A percentile compares a stretch with the other conserved stretches of the same genome.
Evolutionary conservation across 1,140 invertebrate species (phyloP).

Genomic region (Trachymyrmex septentrionalis): DNA sequence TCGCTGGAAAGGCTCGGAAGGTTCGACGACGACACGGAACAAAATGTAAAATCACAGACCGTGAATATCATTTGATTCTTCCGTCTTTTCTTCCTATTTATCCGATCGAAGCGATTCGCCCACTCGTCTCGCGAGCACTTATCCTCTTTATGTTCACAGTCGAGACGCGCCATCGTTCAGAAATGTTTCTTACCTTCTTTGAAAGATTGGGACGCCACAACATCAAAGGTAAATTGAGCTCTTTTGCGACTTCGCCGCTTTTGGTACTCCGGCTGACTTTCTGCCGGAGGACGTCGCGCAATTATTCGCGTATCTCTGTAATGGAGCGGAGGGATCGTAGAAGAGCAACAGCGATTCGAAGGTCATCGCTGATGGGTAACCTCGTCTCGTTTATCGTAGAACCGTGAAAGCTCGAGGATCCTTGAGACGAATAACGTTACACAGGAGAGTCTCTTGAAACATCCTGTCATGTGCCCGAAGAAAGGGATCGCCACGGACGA

Average conservation of each 20-base stretch:
- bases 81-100: constrained; percentile 56
- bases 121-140: constrained; percentile 48
- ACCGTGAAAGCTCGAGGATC: constrained; percentile 35
- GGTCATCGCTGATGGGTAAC: constrained; percentile 34
- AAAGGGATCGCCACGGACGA: not conserved
- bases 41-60: constrained; percentile 57
- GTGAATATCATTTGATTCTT: constrained; percentile 63
- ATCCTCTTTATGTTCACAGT: constrained; percentile 72
- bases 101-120: constrained; percentile 32
- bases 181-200: constrained; percentile 70
- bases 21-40: constrained; percentile 5
- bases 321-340: constrained; percentile 32
- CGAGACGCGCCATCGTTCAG: constrained; percentile 54
- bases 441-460: not conserved
- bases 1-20: constrained; percentile 5
- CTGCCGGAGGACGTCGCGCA: constrained; percentile 38
- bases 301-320: constrained; percentile 59
- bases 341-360: constrained; percentile 31
- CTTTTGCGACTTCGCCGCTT: constrained; percentile 35
- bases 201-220: constrained; percentile 70
- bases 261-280: constrained; percentile 61
- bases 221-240: constrained; percentile 77
- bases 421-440: not conserved
- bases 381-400: constrained; percentile 48
- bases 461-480: not conserved